Conservation (phyloP, 2,888 invertebrate genomes). For the Pseudeuparius sepicola region DNA sequence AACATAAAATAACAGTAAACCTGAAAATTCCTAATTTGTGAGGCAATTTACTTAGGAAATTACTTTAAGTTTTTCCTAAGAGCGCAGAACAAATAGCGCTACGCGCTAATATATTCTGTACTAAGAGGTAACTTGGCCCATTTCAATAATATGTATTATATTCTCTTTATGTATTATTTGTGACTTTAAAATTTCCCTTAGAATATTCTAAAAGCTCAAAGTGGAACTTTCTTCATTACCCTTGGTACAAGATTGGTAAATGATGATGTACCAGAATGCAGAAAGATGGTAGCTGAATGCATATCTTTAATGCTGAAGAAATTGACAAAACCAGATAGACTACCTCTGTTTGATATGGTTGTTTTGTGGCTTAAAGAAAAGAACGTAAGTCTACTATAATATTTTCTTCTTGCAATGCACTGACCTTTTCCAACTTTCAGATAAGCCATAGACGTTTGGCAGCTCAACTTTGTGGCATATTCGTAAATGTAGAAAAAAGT, state of each 20-base stretch:
- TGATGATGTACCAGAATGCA: conserved; percentile 68
- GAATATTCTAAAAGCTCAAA: conserved; percentile 50
- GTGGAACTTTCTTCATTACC: conserved; percentile 61
- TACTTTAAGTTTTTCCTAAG: no score
- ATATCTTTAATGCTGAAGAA: conserved; percentile 59
- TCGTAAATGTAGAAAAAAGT: conserved; percentile 65
- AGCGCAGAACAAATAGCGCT: no score
- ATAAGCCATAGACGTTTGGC: conserved; percentile 62
- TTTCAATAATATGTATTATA: conserved; percentile 1
- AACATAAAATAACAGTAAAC: no score
- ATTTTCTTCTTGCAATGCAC: no score
- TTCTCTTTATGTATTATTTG: conserved; percentile 9
- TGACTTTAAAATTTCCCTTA: conserved; percentile 33
- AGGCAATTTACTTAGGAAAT: no score
- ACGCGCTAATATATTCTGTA: no score
- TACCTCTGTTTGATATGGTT: conserved; percentile 61
- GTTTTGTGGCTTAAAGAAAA: conserved; percentile 58
- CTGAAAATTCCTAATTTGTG: no score
- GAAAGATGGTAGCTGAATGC: conserved; percentile 61
- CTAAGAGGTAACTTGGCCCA: no score
- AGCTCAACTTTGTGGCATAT: conserved; percentile 68
- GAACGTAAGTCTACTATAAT: conserved; percentile 40
- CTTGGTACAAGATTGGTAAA: conserved; percentile 71
- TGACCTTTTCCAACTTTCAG: conserved; percentile 34
- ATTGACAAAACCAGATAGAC: conserved; percentile 46